Percentiles rank a stretch among this genome's conserved stretches.
Conservation (phyloP, 2,888 invertebrate species). For the Myopa tessellatipennis region DNA sequence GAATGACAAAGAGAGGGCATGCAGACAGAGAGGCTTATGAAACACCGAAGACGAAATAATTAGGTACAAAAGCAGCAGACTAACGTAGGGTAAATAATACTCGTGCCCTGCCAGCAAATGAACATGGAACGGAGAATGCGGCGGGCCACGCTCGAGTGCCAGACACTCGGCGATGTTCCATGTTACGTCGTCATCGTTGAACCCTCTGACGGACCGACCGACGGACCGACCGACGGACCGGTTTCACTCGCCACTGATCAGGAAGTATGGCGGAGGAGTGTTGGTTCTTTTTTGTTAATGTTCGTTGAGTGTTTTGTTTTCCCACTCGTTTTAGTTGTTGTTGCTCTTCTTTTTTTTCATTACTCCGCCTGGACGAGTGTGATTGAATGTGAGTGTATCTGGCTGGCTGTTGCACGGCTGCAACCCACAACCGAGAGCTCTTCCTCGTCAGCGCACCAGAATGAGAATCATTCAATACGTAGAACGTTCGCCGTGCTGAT, state of each 20-base stretch:
- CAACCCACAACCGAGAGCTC: conserved; percentile 34
- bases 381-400: conserved; percentile 23
- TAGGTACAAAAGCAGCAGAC: conserved; percentile 48
- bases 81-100: conserved; percentile 34
- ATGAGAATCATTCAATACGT: conserved; percentile 61
- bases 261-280: too few species aligned
- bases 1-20: background rate
- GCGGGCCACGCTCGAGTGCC: background rate
- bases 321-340: conserved; percentile 42
- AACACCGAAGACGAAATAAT: conserved; percentile 4
- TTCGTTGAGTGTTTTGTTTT: conserved; percentile 51
- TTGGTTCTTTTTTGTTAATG: conserved; percentile 42
- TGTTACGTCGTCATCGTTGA: background rate
- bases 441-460: conserved; percentile 20
- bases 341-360: background rate
- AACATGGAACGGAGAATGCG: background rate
- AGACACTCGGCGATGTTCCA: background rate
- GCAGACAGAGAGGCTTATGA: background rate
- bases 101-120: conserved; percentile 44
- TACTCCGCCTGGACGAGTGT: conserved; percentile 32
- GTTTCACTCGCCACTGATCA: background rate
- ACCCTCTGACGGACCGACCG: background rate
- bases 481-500: conserved; percentile 61
- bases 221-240: background rate
- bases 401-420: conserved; percentile 32